These are phyloP conservation scores for Dynastes maya DNA, from an alignment of 2,888 invertebrate genomes.

Conservation along the genomic window DNA sequence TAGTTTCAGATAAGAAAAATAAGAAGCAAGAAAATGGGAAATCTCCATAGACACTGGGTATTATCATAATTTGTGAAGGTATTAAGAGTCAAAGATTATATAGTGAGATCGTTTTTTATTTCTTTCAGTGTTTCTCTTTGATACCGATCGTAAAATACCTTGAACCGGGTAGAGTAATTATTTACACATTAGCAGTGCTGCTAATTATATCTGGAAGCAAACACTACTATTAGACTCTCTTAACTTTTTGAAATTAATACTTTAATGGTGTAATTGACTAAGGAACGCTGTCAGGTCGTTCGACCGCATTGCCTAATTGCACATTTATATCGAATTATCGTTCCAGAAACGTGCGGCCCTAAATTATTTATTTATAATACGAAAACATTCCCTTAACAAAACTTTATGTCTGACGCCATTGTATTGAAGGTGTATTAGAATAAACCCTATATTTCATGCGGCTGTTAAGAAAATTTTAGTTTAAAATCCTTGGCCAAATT, in stretches of 20 bases:
- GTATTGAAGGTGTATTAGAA: too few relatives aligned
- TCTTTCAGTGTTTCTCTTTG: conserved; percentile 54
- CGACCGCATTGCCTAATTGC: conserved; percentile 47
- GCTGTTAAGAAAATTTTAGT: too few relatives aligned
- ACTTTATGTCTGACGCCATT: neutral
- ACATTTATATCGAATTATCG: conserved; percentile 47
- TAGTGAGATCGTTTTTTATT: conserved; percentile 46
- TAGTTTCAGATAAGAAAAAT: conserved; percentile 57
- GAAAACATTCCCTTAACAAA: neutral
- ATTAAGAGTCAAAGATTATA: conserved; percentile 63
- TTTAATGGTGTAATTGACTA: conserved; percentile 67
- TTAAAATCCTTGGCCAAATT: too few relatives aligned
- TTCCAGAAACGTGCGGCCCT: conserved; percentile 26
- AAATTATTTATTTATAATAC: conserved; percentile 17
- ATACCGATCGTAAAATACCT: conserved; percentile 68
- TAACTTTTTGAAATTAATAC: conserved; percentile 70
- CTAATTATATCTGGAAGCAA: conserved; percentile 68
- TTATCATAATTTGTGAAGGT: conserved; percentile 65
- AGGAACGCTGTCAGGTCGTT: conserved; percentile 50
- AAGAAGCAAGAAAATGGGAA: conserved; percentile 55
- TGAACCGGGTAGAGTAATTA: conserved; percentile 67
- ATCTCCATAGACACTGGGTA: conserved; percentile 57
- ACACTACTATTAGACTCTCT: conserved; percentile 66
- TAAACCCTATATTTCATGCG: too few relatives aligned
- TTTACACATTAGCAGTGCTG: conserved; percentile 70